Base-by-base conservation (phyloP, 2,888 invertebrate genomes). In the Macrophya alboannulata region DNA sequence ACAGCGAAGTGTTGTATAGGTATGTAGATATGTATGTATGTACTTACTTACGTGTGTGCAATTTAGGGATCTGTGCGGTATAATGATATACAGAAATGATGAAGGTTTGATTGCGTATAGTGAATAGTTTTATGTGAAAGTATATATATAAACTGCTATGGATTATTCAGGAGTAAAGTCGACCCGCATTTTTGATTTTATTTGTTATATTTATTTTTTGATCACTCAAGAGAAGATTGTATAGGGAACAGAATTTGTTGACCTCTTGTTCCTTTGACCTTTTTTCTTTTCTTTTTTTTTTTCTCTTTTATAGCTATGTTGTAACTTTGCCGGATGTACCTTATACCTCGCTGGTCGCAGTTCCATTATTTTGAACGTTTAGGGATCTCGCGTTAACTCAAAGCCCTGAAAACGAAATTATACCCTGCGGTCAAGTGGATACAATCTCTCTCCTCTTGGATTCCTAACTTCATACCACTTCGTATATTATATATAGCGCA, bases 361-460 rank as follows among this genome's bases (percentile, higher is more conserved):
- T 68, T 68, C 68, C 37, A 68, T 68, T 68, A 68, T 74, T 45
- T 74, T 25, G 72, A 45, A 21, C 43, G 21, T 74, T 45, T 45
- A 74, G 25, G n/a, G 40, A 21, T 72, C 21, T 77, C 37, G 15
- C 77, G 55, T 77, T 37, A 55, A 55, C 55, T 77, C 77, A 81
- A 43, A 81, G 62, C 12, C 43, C 43, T 51, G 40, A 43, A 40
- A 81, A 81, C 31, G 81, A 81, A 62, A 62, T 81, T 81, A 62
- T 59, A 43, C 81, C 81, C 79, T 62, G 12, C 81, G 81, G 81
- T 81, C 81, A 81, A 81, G 81, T 81, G 81, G 81, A 62, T 81
- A 81, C 62, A 62, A 62, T 43, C 43, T 62, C 43, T 81, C 59
- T 81, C n/a, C 21, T 17, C n/a, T 37, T 45, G 43, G 59, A 15